A percentile compares a stretch with the other conserved stretches of the same genome.
These are phyloP conservation scores for Oreochromis aureus DNA, from an alignment of 2,113 vertebrate species.

Conservation along the genomic window DNA sequence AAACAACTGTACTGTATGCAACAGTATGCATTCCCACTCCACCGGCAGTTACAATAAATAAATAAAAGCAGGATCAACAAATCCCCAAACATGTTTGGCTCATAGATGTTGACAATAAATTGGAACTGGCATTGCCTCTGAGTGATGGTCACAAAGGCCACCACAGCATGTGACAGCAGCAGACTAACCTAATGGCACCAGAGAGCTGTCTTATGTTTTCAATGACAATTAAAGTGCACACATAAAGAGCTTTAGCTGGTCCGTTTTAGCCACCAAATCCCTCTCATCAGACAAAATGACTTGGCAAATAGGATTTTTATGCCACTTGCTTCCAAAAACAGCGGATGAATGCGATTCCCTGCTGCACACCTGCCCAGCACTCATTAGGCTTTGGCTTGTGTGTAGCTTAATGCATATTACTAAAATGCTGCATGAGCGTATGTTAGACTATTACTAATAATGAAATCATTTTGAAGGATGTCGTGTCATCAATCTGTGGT, in stretches of 20 bases:
- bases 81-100: neutral
- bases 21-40: neutral
- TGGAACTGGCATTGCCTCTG: neutral
- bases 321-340: neutral
- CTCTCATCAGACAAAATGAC: constrained; percentile 53
- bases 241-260: constrained; percentile 58
- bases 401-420: neutral
- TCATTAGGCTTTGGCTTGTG: neutral
- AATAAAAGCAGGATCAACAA: neutral
- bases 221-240: constrained; percentile 52
- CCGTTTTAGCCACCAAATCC: constrained; percentile 57
- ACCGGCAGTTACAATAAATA: neutral
- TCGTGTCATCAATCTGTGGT: no score
- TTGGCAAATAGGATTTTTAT: constrained; percentile 60
- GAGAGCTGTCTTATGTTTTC: constrained; percentile 46
- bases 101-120: neutral
- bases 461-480: neutral
- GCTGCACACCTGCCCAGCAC: neutral
- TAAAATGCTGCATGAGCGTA: neutral
- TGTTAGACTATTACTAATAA: neutral
- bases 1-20: neutral
- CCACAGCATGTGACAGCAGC: neutral
- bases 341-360: neutral
- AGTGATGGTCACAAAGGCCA: neutral
- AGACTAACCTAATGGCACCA: neutral